A percentile compares a stretch with the other conserved stretches of the same genome.
Conservation (phyloP, 2,113 vertebrate genomes). For the Saguinus midas region DNA sequence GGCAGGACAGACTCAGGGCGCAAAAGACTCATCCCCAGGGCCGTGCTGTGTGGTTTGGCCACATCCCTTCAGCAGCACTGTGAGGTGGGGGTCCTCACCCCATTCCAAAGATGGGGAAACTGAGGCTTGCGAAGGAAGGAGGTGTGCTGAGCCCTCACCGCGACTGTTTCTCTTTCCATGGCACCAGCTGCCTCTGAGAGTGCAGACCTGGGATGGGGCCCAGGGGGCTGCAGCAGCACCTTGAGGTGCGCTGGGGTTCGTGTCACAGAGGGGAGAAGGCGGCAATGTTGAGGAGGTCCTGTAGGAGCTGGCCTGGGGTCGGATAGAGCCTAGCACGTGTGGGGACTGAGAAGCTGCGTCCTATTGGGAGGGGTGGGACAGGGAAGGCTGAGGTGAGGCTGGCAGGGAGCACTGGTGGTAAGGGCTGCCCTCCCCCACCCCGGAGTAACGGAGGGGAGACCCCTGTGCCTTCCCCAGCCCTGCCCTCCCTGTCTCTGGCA, state of each 20-base stretch:
- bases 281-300: accelerated
- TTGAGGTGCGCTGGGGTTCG: neutral
- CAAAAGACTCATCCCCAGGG: accelerated
- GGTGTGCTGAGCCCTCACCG: neutral
- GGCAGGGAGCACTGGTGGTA: neutral
- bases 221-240: neutral
- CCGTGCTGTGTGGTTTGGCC: neutral
- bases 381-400: neutral
- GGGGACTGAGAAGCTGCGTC: neutral
- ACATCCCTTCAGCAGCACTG: neutral
- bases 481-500: too few relatives aligned
- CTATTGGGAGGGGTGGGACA: neutral
- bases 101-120: neutral
- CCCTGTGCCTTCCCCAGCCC: too few relatives aligned
- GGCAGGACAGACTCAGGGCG: neutral
- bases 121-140: neutral
- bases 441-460: too few relatives aligned
- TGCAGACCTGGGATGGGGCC: neutral
- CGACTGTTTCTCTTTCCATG: neutral
- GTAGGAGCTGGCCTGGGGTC: neutral
- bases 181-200: neutral
- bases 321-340: accelerated
- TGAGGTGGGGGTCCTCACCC: neutral
- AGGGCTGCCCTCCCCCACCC: neutral
- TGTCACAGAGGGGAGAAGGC: neutral